phyloP scores from a whole-genome alignment of 1,140 invertebrate genomes.

The Heliconius congener region DNA sequence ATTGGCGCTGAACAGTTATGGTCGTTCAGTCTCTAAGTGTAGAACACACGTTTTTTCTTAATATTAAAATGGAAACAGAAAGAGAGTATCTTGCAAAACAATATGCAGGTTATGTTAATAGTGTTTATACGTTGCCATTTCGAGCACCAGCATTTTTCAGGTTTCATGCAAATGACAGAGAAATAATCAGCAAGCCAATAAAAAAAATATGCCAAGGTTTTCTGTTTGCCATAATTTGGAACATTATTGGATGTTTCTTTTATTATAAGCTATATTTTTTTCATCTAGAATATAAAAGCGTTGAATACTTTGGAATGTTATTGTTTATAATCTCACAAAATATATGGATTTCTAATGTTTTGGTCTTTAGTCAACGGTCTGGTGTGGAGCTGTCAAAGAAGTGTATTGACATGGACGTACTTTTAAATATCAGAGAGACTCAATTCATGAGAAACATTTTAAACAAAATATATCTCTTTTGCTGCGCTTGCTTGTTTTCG shows the following conservation, averaged over 20 bases:
- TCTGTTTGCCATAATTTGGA: background rate
- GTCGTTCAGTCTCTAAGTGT: background rate
- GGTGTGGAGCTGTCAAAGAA: constrained; percentile 40
- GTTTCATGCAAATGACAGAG: constrained; percentile 44
- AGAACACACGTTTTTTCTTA: background rate
- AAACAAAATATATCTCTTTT: constrained; percentile 4
- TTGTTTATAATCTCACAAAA: background rate
- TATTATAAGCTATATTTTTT: background rate
- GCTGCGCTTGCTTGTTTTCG: background rate
- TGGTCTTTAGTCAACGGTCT: constrained; percentile 40
- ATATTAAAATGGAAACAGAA: constrained; percentile 20
- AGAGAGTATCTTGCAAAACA: constrained; percentile 42
- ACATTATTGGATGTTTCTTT: background rate
- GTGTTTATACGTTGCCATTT: constrained; percentile 35
- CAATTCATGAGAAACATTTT: constrained; percentile 53
- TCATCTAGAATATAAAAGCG: background rate
- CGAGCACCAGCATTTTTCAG: constrained; percentile 46
- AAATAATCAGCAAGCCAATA: constrained; percentile 31
- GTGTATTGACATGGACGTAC: constrained; percentile 51
- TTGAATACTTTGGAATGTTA: background rate
- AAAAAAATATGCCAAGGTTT: background rate
- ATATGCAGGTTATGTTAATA: constrained; percentile 42
- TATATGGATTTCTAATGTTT: constrained; percentile 33
- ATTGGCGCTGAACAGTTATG: background rate
- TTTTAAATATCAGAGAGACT: constrained; percentile 53